Evolutionary conservation across 2,797 vertebrate species (phyloP).

Genomic region (Sebastes wilsoni): DNA sequence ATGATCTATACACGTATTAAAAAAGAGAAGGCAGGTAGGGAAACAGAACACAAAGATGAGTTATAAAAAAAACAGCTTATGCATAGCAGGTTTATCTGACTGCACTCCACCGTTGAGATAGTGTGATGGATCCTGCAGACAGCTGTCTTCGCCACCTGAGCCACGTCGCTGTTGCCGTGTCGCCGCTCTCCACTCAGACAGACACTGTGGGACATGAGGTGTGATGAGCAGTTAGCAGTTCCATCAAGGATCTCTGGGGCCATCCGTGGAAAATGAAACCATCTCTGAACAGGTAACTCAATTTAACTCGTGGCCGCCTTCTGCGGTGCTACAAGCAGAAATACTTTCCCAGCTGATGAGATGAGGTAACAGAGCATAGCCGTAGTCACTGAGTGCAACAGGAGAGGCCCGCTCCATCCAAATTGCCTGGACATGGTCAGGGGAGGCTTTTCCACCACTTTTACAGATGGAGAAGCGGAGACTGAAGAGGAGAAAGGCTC

Average conservation of each 20-base stretch:
- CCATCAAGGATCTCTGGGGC: conserved; percentile 78
- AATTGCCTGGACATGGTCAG: conserved; percentile 78
- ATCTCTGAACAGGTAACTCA: conserved; percentile 83
- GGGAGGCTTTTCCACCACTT: conserved; percentile 66
- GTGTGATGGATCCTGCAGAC: conserved; percentile 57
- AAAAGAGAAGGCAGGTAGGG: not conserved
- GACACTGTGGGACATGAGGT: conserved; percentile 67
- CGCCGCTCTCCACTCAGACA: conserved; percentile 48
- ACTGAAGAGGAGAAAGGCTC: conserved; percentile 63
- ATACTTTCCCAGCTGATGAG: conserved; percentile 81
- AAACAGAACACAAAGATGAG: not conserved
- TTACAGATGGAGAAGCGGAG: conserved; percentile 64
- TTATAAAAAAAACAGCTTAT: conserved; percentile 8
- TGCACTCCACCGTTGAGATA: conserved; percentile 35
- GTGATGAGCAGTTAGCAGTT: conserved; percentile 79
- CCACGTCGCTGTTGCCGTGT: conserved; percentile 16
- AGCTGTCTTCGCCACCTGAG: conserved; percentile 59
- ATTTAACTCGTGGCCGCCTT: conserved; percentile 76
- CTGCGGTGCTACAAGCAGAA: conserved; percentile 76
- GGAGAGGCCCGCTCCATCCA: conserved; percentile 61
- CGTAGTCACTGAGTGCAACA: conserved; percentile 68
- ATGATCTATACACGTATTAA: not conserved
- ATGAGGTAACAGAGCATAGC: conserved; percentile 80
- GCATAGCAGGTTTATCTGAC: conserved; percentile 27
- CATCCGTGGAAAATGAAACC: conserved; percentile 80